Conservation (phyloP, 2,113 vertebrate genomes). For the Apeltes quadracus region DNA sequence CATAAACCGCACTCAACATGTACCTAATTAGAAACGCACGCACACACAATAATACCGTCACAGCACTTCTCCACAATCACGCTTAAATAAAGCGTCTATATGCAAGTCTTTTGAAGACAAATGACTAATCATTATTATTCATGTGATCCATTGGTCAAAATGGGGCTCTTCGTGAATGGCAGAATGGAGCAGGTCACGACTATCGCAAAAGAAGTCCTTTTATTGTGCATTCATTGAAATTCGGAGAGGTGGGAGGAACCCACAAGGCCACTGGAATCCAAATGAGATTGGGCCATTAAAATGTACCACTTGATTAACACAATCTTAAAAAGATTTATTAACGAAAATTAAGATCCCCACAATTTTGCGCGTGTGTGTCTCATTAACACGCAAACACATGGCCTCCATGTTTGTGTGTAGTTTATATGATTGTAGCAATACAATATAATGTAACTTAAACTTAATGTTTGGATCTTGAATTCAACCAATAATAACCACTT, state of each 20-base stretch:
- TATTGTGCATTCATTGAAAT: conserved; percentile 51
- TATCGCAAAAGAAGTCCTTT: conserved; percentile 28
- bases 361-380: conserved; percentile 12
- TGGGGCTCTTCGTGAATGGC: conserved; percentile 3
- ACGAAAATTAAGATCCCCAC: conserved; percentile 46
- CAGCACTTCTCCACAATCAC: background rate
- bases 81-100: conserved; percentile 16
- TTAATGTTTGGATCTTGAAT: background rate
- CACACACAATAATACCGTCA: conserved; percentile 16
- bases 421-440: too few relatives aligned
- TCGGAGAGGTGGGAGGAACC: conserved; percentile 34
- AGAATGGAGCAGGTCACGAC: conserved; percentile 17
- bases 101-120: conserved; percentile 14
- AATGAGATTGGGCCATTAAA: conserved; percentile 62
- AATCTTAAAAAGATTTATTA: conserved; percentile 56
- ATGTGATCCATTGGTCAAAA: conserved; percentile 22
- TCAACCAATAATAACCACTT: background rate
- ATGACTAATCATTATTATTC: conserved; percentile 17
- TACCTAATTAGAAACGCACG: background rate
- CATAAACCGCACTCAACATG: conserved; percentile 3
- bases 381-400: conserved; percentile 30
- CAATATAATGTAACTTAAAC: background rate
- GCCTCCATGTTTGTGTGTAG: background rate
- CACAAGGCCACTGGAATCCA: conserved; percentile 40
- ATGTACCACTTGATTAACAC: conserved; percentile 64